A percentile compares a stretch with the other conserved stretches of the same genome.
phyloP scores from a whole-genome alignment of 2,113 vertebrate genomes.

The Dermatemys mawii region DNA sequence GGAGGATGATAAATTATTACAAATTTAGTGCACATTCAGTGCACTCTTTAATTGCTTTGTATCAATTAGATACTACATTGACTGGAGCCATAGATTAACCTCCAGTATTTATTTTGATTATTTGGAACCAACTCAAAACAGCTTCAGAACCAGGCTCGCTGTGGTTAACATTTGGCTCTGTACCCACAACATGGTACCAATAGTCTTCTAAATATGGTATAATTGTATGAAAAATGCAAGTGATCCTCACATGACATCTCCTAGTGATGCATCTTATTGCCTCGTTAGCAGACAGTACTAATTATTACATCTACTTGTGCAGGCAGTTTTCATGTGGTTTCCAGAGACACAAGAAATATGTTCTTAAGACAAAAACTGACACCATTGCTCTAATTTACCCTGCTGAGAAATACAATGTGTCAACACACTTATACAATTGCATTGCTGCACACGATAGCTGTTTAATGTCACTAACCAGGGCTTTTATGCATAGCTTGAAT shows the following conservation, averaged over 20 bases:
- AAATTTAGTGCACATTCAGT: background rate
- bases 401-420: constrained; percentile 57
- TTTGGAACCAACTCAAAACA: background rate
- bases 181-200: background rate
- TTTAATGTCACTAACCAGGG: constrained; percentile 51
- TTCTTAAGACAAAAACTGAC: constrained; percentile 48
- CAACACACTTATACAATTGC: constrained; percentile 32
- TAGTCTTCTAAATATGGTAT: background rate
- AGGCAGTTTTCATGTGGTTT: constrained; percentile 60
- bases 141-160: background rate
- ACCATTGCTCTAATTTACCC: constrained; percentile 57
- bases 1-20: background rate
- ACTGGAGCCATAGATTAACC: background rate
- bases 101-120: background rate
- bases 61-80: background rate
- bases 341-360: constrained; percentile 40
- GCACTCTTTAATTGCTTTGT: background rate
- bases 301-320: constrained; percentile 30
- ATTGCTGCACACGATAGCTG: constrained; percentile 30
- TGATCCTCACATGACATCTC: constrained; percentile 35
- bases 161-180: background rate
- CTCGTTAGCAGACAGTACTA: constrained; percentile 62
- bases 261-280: constrained; percentile 5
- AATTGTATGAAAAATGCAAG: constrained; percentile 8
- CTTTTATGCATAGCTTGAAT: constrained; percentile 11